These are phyloP conservation scores for Uria aalge DNA, from an alignment of 2,113 vertebrate genomes.

Conservation along the genomic window DNA sequence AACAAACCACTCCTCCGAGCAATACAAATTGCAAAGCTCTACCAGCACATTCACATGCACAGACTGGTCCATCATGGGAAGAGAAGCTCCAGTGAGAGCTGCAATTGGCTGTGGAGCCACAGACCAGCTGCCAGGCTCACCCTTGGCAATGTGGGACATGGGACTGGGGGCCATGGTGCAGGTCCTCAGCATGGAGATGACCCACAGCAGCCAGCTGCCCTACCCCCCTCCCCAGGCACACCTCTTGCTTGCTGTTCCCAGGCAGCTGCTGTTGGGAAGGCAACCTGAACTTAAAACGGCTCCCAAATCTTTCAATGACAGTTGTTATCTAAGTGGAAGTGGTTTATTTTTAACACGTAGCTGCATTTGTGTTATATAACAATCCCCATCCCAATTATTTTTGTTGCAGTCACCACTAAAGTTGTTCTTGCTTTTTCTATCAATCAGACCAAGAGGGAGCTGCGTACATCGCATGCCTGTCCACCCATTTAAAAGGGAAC, in stretches of 20 bases:
- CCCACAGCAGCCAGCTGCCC: background rate
- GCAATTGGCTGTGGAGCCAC: background rate
- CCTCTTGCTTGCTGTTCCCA: background rate
- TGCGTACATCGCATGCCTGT: accelerated
- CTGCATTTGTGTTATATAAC: background rate
- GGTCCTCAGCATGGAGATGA: accelerated
- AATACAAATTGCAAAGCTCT: background rate
- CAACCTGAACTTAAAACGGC: background rate
- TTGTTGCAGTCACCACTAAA: background rate
- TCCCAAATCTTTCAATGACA: background rate
- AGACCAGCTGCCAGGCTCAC: accelerated
- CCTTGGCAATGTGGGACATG: accelerated
- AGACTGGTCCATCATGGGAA: accelerated
- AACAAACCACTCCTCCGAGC: background rate
- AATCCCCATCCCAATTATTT: background rate
- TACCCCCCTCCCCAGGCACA: background rate
- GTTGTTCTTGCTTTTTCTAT: background rate
- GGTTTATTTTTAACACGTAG: background rate
- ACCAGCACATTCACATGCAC: accelerated
- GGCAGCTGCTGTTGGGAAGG: background rate
- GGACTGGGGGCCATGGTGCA: background rate
- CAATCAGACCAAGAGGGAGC: background rate
- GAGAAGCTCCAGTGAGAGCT: background rate
- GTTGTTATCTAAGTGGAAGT: background rate
- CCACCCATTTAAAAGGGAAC: background rate